phyloP scores from a whole-genome alignment of 2,113 vertebrate species.

The Rhadina sibilatrix region DNA sequence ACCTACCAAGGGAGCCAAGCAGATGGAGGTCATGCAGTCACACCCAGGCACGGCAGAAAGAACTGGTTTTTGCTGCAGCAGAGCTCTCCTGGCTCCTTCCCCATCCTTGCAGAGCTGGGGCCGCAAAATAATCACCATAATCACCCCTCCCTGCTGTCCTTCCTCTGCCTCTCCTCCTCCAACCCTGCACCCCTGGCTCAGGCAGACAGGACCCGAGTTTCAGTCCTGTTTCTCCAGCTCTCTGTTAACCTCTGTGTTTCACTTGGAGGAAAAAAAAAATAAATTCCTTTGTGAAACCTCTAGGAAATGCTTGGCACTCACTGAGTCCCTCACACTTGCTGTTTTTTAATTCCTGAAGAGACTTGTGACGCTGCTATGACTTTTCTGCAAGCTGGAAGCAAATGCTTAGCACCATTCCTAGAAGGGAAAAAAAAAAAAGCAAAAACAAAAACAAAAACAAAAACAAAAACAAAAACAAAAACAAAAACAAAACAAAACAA shows the following conservation, averaged over 20 bases:
- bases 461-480: too few relatives aligned
- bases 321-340: fast-evolving
- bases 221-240: neutral
- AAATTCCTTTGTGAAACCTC: neutral
- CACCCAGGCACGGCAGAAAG: neutral
- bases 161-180: neutral
- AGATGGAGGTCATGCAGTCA: neutral
- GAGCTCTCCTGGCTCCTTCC: neutral
- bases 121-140: fast-evolving
- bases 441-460: too few relatives aligned
- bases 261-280: fast-evolving
- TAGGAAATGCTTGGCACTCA: neutral
- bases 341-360: neutral
- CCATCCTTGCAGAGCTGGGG: neutral
- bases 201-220: neutral
- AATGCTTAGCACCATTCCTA: neutral
- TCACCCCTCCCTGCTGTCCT: fast-evolving
- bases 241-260: neutral
- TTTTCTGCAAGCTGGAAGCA: neutral
- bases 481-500: too few relatives aligned
- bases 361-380: neutral
- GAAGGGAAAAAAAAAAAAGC: neutral
- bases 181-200: fast-evolving
- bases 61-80: neutral
- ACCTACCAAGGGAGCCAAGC: neutral